These are phyloP conservation scores for Drosophila setosimentum DNA, from an alignment of 2,888 invertebrate species.

Conservation along the genomic window DNA sequence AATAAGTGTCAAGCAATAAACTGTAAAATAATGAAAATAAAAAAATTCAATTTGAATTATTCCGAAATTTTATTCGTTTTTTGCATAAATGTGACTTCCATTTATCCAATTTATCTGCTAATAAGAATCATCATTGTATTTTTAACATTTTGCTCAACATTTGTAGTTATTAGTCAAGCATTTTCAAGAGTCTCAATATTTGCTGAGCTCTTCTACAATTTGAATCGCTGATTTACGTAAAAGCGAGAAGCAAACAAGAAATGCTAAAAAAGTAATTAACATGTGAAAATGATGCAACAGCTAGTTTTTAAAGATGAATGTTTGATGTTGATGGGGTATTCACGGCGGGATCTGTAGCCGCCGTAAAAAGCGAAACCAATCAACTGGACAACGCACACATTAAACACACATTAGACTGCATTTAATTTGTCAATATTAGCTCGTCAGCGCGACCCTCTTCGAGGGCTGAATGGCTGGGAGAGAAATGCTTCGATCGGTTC, in stretches of 20 bases:
- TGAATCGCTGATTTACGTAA: slow-evolving; percentile 14
- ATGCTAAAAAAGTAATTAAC: slow-evolving; percentile 35
- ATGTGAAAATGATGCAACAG: slow-evolving; percentile 38
- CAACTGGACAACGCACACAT: slow-evolving; percentile 50
- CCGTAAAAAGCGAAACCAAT: slow-evolving; percentile 37
- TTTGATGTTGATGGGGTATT: neutral
- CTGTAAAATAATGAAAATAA: neutral
- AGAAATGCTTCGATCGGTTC: slow-evolving; percentile 64
- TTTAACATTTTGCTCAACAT: neutral
- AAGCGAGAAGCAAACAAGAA: slow-evolving; percentile 4
- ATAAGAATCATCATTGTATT: neutral
- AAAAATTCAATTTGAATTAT: neutral
- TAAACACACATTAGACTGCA: slow-evolving; percentile 78
- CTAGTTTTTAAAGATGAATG: slow-evolving; percentile 7
- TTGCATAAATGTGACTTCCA: neutral
- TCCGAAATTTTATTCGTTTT: neutral
- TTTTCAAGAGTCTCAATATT: neutral
- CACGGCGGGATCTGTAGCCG: slow-evolving; percentile 11
- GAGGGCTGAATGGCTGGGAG: slow-evolving; percentile 12
- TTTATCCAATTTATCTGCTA: neutral
- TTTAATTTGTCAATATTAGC: slow-evolving; percentile 81
- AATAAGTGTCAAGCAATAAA: neutral
- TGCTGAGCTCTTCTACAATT: slow-evolving; percentile 18
- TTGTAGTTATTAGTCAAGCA: neutral
- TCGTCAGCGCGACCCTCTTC: slow-evolving; percentile 21